Evolutionary conservation across 1,140 invertebrate species (phyloP), one percentile per base, ranked within the genome.

Genomic region (Coenobita brevimanus): DNA sequence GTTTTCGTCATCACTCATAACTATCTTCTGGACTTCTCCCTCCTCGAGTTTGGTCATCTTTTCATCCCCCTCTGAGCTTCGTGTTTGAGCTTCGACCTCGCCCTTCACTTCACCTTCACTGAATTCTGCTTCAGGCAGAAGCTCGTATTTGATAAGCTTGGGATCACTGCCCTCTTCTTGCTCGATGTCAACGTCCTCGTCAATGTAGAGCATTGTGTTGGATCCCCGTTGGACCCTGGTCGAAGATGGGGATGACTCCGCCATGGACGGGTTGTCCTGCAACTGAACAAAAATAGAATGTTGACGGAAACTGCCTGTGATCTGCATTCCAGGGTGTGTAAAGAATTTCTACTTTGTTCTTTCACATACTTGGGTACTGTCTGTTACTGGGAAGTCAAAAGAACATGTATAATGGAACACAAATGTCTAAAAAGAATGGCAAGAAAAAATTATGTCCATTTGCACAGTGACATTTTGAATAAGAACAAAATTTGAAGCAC

Each of bases 11-110:
- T 76, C 54, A 10, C 50, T 73, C 21, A 43, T 85, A 1, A 57
- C 54, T 10, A 85, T 85, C 73, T 78, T 85, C 57, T 82, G 80
- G 21, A 82, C 64, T 43, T 85, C 71, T 1, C 67, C 82, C 3
- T 54, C 69, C 17, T 71, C 69, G 2, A 85, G 36, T 24, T 64
- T 17, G 1, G n/a, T 54, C 30, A 41, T 21, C 4, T 43, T 1
- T 38, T 8, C 57, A 17, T 17, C 24, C 33, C 36, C 27, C 10
- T 71, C 67, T 2, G n/a, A 6, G 67, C 8, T 15, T 13, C 33
- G 1, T 30, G 27, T 36, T 36, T 71, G 17, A 54, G 21, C n/a
- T 8, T 38, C 36, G 10, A 38, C 36, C 38, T 41, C 38, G 36
- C 43, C 73, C 38, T 76, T 38, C 33, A 30, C 75, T n/a, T n/a